Base-by-base conservation (phyloP, 2,113 vertebrate species). In the Parus major region DNA sequence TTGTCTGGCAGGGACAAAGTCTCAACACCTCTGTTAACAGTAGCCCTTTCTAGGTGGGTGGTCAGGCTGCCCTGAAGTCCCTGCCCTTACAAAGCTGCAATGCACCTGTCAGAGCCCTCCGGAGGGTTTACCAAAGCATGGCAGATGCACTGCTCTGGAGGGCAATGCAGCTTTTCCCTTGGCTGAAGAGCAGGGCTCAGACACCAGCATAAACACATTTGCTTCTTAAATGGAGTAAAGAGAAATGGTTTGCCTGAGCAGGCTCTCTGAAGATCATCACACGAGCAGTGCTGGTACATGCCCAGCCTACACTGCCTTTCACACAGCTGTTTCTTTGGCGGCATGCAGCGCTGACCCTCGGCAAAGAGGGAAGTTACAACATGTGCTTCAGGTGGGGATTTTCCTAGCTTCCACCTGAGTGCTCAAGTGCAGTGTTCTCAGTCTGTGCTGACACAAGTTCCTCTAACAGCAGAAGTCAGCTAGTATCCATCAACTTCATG, bases 31-130 rank as follows among this genome's bases (percentile, higher is more conserved):
- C 15, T 33, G 13, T 16, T 4, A 18, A 41, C 4, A 39, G n/a
- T 65, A 59, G 39, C 33, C 35, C 10, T 33, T 52, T 36, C 19
- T 6, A 17, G 55, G n/a, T 83, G 65, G 11, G n/a, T 86, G 65
- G 11, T 36, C 59, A 72, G 41, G 19, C 57, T 68, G 65, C 69
- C 18, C 39, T 16, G 20, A 24, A 68, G 63, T 15, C 55, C 44
- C 71, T 31, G 10, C 68, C 72, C 47, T 7, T 7, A n/a, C 25
- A 7, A 5, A 7, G 12, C 15, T 65, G 44, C 39, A 80, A 2
- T 10, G 5, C 2, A 10, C 12, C 39, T 46, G 18, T n/a, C 1
- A 2, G 5, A 3, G 63, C 55, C 31, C 31, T 19, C 0, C 0
- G 7, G 44, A 27, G 3, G 7, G 46, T 59, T 90, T 53, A 88